Evolutionary conservation across 2,888 invertebrate species (phyloP).

Genomic region (Polydrusus pterygomalis): DNA sequence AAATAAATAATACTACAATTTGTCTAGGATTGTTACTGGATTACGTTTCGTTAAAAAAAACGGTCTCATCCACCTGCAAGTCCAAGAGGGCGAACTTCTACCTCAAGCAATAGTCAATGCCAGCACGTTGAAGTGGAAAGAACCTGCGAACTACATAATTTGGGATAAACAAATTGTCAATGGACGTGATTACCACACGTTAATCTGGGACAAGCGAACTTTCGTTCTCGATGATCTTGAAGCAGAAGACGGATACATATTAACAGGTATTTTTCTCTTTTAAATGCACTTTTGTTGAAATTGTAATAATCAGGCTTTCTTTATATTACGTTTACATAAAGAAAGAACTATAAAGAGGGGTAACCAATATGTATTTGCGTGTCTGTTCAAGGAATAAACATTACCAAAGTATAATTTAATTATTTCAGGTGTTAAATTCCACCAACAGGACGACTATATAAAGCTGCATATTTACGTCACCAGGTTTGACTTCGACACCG

Average conservation of each 20-base stretch:
- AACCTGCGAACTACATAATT: constrained; percentile 78
- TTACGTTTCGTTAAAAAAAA: constrained; percentile 84
- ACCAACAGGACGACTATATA: constrained; percentile 85
- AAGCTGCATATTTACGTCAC: constrained; percentile 88
- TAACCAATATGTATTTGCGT: too few species aligned
- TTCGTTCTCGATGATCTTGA: constrained; percentile 88
- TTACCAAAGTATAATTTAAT: too few species aligned
- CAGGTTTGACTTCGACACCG: constrained; percentile 86
- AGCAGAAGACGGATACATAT: constrained; percentile 79
- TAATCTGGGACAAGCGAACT: constrained; percentile 84
- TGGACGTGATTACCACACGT: constrained; percentile 84
- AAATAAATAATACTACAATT: too few species aligned
- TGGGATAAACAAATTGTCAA: constrained; percentile 75
- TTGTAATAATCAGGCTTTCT: too few species aligned
- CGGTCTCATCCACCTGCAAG: constrained; percentile 87
- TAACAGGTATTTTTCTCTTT: constrained; percentile 81
- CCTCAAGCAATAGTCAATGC: constrained; percentile 79
- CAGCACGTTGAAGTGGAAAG: constrained; percentile 79
- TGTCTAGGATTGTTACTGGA: constrained; percentile 84
- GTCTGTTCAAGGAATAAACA: too few species aligned
- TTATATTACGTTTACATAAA: too few species aligned
- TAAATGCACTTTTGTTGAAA: too few species aligned
- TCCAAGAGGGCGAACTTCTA: constrained; percentile 82
- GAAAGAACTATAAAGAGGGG: too few species aligned
- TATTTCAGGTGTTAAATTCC: constrained; percentile 79